Percentiles rank a stretch among this genome's conserved stretches.
Conservation (phyloP, 2,888 invertebrate genomes). For the Metacarcinus magister region DNA sequence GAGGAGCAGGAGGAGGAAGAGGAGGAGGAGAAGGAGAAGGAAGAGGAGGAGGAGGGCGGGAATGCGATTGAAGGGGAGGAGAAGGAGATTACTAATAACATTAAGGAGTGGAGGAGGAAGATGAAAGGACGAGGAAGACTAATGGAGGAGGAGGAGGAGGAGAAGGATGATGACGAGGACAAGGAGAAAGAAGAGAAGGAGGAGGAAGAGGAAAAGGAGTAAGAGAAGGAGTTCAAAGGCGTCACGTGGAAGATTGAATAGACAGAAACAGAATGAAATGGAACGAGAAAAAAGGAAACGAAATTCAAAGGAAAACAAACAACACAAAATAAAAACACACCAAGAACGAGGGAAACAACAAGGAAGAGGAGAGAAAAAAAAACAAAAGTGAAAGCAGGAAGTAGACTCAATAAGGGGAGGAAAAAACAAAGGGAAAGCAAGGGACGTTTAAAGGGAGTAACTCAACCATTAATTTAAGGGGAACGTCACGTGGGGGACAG, state of each 20-base stretch:
- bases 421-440: too few species aligned
- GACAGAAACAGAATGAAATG: too few species aligned
- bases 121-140: background rate
- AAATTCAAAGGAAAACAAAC: background rate
- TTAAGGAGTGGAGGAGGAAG: background rate
- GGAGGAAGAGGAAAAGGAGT: too few species aligned
- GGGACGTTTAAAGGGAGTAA: too few species aligned
- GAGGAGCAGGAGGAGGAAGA: background rate
- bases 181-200: background rate
- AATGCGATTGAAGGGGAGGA: background rate
- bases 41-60: background rate
- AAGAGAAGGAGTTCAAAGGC: too few species aligned
- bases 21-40: background rate
- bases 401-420: too few species aligned
- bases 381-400: background rate
- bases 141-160: background rate
- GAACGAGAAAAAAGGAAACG: too few species aligned
- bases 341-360: background rate
- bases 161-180: background rate
- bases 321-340: background rate
- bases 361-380: background rate
- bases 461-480: too few species aligned
- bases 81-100: constrained; percentile 3
- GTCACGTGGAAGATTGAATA: too few species aligned
- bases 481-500: too few species aligned